These are phyloP conservation scores for Ectemnius cavifrons DNA, from an alignment of 2,888 invertebrate species.

Conservation along the genomic window DNA sequence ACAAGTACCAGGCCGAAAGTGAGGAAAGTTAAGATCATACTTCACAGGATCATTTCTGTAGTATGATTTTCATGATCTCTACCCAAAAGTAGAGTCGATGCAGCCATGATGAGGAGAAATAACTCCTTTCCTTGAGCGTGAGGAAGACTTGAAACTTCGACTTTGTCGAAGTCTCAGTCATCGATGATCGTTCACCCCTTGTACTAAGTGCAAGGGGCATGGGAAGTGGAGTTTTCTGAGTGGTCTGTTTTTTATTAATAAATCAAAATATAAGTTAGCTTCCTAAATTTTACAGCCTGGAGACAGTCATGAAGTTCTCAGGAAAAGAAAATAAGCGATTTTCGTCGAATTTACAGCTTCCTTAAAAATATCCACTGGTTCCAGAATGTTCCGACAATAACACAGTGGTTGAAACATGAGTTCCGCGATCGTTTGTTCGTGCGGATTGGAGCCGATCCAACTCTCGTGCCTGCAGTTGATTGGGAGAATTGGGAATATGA, in stretches of 20 bases:
- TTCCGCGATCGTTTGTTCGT: constrained; percentile 77
- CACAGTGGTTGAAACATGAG: constrained; percentile 83
- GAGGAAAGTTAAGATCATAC: constrained; percentile 71
- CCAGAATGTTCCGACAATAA: constrained; percentile 79
- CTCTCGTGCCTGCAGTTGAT: constrained; percentile 83
- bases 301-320: too few relatives aligned
- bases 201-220: constrained; percentile 59
- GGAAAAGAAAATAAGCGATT: too few relatives aligned
- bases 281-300: not conserved
- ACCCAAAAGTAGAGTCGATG: constrained; percentile 78
- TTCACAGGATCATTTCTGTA: constrained; percentile 86
- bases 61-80: constrained; percentile 81
- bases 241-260: constrained; percentile 53
- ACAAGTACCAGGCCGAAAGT: not conserved
- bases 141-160: constrained; percentile 65
- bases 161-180: constrained; percentile 59
- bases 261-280: constrained; percentile 28
- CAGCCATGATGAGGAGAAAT: constrained; percentile 82
- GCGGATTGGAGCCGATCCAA: constrained; percentile 87
- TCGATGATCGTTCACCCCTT: constrained; percentile 74
- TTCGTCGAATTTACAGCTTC: not conserved
- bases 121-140: constrained; percentile 79
- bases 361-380: not conserved
- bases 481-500: constrained; percentile 84
- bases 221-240: constrained; percentile 71